phyloP scores from a whole-genome alignment of 2,888 invertebrate species.

The Amphipyra tragopoginis region DNA sequence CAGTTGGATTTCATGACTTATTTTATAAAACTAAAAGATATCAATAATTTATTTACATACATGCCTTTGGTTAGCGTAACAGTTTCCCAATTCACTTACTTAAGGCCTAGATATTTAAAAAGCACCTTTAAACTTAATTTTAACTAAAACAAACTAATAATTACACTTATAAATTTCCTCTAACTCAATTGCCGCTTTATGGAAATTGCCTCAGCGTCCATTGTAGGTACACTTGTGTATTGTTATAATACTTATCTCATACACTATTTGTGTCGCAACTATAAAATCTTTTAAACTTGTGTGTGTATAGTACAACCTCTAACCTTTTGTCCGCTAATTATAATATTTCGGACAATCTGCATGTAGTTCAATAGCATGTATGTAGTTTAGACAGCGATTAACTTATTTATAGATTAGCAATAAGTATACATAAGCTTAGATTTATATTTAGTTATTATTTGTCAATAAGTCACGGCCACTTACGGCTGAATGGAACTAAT shows the following conservation, averaged over 20 bases:
- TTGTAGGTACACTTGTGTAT: no score
- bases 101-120: no score
- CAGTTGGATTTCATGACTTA: neutral
- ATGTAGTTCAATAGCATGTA: conserved; percentile 52
- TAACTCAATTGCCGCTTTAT: no score
- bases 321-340: conserved; percentile 77
- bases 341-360: conserved; percentile 52
- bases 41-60: no score
- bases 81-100: no score
- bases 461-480: no score
- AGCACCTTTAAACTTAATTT: no score
- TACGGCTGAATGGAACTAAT: conserved; percentile 12
- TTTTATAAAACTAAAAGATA: neutral
- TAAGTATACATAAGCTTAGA: conserved; percentile 40
- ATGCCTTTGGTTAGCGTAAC: no score
- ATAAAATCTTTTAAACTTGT: conserved; percentile 37
- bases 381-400: conserved; percentile 32
- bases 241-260: no score
- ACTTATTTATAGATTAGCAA: conserved; percentile 23
- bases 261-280: conserved; percentile 3
- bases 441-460: conserved; percentile 6
- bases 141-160: no score
- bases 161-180: no score
- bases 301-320: conserved; percentile 74
- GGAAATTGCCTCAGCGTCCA: no score